Conservation (phyloP, 1,140 invertebrate genomes). For the Bursaphelenchus mucronatus region DNA sequence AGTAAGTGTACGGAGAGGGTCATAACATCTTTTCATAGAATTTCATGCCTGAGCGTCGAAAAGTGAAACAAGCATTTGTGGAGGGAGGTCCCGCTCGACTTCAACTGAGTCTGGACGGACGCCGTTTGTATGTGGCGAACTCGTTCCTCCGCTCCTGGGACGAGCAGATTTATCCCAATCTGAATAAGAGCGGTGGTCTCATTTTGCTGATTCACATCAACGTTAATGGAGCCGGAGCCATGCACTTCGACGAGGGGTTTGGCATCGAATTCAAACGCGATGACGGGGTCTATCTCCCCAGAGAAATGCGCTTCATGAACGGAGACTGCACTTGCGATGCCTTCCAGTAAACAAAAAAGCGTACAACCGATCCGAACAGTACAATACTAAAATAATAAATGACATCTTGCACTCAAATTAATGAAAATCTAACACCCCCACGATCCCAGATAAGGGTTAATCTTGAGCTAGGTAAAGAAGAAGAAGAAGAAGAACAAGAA, state of each 20-base stretch:
- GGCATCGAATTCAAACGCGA: constrained; percentile 27
- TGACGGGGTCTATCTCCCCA: constrained; percentile 33
- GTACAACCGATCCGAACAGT: neutral
- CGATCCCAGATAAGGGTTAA: no score
- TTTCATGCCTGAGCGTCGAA: constrained; percentile 23
- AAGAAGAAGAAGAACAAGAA: no score
- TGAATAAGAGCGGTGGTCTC: constrained; percentile 67
- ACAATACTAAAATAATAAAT: constrained; percentile 1
- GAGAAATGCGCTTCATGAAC: constrained; percentile 49
- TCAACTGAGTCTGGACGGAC: constrained; percentile 88
- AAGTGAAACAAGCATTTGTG: constrained; percentile 62
- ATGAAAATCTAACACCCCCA: no score
- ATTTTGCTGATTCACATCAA: constrained; percentile 33
- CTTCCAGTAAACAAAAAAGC: neutral
- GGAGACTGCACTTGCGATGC: constrained; percentile 43
- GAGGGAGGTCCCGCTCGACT: constrained; percentile 87
- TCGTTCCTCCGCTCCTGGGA: constrained; percentile 88
- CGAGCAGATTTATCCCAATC: constrained; percentile 81
- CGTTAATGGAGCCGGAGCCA: constrained; percentile 21
- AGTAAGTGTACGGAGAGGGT: constrained; percentile 18
- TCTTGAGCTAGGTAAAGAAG: no score
- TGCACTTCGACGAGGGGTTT: constrained; percentile 43
- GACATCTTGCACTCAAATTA: neutral
- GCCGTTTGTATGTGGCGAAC: constrained; percentile 81
- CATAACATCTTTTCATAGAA: constrained; percentile 22